phyloP scores from a whole-genome alignment of 2,888 invertebrate genomes.

The Idaea aversata region DNA sequence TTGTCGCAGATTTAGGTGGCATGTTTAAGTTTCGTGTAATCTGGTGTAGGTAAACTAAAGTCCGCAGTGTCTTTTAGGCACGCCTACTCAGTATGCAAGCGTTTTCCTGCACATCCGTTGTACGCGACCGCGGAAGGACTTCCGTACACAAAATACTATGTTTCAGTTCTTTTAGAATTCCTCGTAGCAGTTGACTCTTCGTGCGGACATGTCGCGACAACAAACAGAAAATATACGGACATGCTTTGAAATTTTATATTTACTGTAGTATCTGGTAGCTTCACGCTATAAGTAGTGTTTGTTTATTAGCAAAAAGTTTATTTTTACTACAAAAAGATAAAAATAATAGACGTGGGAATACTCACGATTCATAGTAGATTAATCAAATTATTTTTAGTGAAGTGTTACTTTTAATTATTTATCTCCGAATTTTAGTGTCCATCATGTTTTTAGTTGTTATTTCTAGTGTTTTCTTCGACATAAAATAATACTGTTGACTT shows the following conservation, averaged over 20 bases:
- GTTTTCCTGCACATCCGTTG: constrained; percentile 78
- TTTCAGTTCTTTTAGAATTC: constrained; percentile 76
- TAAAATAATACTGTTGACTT: neutral
- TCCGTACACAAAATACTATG: constrained; percentile 77
- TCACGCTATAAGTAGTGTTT: neutral
- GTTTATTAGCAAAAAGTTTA: neutral
- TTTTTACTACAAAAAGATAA: neutral
- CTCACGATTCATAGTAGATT: too few species aligned
- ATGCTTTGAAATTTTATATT: constrained; percentile 49
- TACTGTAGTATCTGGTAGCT: constrained; percentile 26
- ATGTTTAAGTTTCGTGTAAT: constrained; percentile 76
- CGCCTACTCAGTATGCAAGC: constrained; percentile 79
- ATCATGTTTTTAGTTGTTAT: too few species aligned
- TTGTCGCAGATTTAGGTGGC: constrained; percentile 71
- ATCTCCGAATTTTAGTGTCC: too few species aligned
- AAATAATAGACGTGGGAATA: too few species aligned
- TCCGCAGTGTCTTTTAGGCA: constrained; percentile 79
- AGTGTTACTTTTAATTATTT: too few species aligned
- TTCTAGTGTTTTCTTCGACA: too few species aligned
- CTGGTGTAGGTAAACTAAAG: constrained; percentile 73
- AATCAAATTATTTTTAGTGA: too few species aligned
- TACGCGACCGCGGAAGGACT: constrained; percentile 75
- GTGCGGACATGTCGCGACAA: constrained; percentile 68
- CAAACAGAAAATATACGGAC: constrained; percentile 59
- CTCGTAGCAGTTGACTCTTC: constrained; percentile 71